Conservation (phyloP, 2,888 invertebrate species). For the Hypomecis punctinalis region DNA sequence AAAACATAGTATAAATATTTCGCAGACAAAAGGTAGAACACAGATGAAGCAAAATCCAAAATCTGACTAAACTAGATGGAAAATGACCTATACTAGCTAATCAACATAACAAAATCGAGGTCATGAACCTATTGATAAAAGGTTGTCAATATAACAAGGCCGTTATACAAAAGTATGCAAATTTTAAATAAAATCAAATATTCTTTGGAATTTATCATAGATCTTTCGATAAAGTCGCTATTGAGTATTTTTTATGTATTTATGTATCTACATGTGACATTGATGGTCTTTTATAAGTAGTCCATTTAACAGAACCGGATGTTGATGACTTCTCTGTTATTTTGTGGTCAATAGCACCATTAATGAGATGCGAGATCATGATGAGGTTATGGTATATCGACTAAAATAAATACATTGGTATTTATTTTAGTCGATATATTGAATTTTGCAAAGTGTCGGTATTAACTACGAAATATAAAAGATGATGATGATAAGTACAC, state of each 20-base stretch:
- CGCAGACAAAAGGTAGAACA: background rate
- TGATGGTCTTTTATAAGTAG: conserved; percentile 7
- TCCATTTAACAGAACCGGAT: conserved; percentile 29
- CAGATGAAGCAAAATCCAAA: background rate
- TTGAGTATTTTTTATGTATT: background rate
- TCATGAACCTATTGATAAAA: conserved; percentile 42
- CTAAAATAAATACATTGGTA: background rate
- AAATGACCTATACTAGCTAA: background rate
- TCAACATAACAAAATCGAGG: conserved; percentile 33
- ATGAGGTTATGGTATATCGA: background rate
- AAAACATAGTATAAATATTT: conserved; percentile 1
- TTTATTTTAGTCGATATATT: too few species aligned
- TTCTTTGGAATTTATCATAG: conserved; percentile 31
- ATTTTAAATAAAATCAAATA: conserved; percentile 27
- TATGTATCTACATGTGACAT: conserved; percentile 1
- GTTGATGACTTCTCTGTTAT: conserved; percentile 21
- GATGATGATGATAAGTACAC: too few species aligned
- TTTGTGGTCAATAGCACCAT: conserved; percentile 16
- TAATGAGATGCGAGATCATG: background rate
- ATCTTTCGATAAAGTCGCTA: conserved; percentile 8
- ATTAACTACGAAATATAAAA: background rate
- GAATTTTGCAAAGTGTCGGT: background rate
- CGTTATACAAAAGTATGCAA: conserved; percentile 14
- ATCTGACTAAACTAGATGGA: conserved; percentile 8
- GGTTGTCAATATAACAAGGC: conserved; percentile 18